Evolutionary conservation across 2,888 invertebrate genomes (phyloP).

Genomic region (Argyra leucocephala): DNA sequence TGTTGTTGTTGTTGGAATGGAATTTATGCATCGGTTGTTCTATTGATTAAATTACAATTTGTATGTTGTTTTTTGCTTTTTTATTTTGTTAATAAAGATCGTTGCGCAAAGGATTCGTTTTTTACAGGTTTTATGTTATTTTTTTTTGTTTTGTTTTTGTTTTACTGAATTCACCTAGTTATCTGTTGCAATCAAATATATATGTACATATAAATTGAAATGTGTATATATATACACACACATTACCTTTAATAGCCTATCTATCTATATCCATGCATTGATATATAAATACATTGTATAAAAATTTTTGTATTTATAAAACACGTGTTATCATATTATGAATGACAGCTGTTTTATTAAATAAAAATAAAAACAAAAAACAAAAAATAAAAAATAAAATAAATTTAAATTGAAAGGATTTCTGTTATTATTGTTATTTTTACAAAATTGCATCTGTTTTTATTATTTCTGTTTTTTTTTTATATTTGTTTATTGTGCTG

Average conservation of each 20-base stretch:
- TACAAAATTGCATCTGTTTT: background rate
- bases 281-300: background rate
- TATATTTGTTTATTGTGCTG: no score
- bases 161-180: background rate
- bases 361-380: background rate
- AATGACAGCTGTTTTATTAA: constrained; percentile 4
- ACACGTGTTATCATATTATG: background rate
- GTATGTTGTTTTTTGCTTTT: background rate
- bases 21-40: background rate
- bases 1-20: background rate
- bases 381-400: background rate
- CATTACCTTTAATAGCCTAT: background rate
- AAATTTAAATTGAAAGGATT: background rate
- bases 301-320: no score
- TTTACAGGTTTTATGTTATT: background rate
- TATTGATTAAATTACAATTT: background rate
- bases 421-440: background rate
- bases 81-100: background rate
- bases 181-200: background rate
- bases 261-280: background rate
- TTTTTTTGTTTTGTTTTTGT: background rate
- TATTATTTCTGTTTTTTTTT: background rate
- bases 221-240: background rate
- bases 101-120: constrained; percentile 3
- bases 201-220: background rate